phyloP scores from a whole-genome alignment of 2,113 vertebrate species.

The Actinemys pallida region DNA sequence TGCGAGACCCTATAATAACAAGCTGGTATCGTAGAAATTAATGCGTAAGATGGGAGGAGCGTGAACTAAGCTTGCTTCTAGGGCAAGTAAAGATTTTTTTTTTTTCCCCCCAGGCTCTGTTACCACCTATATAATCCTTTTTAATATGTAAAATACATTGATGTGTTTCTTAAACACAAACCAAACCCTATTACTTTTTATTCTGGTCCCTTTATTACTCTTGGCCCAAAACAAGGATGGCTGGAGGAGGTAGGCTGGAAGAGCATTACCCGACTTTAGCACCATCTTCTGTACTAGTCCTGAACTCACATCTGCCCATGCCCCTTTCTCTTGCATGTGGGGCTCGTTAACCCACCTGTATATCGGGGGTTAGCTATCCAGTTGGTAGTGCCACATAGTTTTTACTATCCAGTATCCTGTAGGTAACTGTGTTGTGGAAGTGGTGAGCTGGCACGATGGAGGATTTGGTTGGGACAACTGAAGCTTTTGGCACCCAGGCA shows the following conservation, averaged over 20 bases:
- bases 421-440: background rate
- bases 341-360: background rate
- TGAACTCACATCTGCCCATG: background rate
- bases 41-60: background rate
- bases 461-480: background rate
- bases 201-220: background rate
- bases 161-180: background rate
- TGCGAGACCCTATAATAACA: background rate
- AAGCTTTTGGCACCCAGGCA: background rate
- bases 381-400: background rate
- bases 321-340: background rate
- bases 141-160: background rate
- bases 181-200: background rate
- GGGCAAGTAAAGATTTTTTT: background rate
- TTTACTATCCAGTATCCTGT: accelerated
- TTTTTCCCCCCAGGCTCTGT: background rate
- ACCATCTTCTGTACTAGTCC: accelerated
- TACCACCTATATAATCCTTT: background rate
- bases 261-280: background rate
- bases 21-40: background rate
- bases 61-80: background rate
- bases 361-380: background rate
- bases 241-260: no score
- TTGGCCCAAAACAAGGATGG: background rate
- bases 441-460: background rate